Conservation (phyloP, 35 echinoderm and acorn worm genomes). For the Heliocidaris tuberculata region DNA sequence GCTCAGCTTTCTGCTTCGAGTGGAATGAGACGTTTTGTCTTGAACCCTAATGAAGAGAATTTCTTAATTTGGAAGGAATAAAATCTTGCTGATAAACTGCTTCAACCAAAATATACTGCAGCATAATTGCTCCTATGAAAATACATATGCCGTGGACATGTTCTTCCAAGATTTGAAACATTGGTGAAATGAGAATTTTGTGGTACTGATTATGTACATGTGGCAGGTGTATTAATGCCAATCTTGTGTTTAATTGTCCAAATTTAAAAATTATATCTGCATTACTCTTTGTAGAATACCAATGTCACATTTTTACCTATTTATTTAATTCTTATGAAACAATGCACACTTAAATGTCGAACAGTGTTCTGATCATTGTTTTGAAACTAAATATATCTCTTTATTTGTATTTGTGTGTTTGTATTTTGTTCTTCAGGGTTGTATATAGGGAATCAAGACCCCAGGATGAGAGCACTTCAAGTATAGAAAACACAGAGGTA, state of each 20-base stretch:
- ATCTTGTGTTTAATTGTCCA: no score
- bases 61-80: no score
- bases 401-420: neutral
- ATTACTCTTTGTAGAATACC: no score
- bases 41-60: neutral
- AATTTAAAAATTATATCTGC: no score
- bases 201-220: no score
- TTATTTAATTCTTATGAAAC: neutral
- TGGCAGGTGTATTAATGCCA: no score
- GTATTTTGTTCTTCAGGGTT: constrained; percentile 47
- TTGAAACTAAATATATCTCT: neutral
- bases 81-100: no score
- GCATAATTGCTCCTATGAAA: no score
- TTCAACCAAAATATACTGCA: no score
- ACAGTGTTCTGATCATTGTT: neutral
- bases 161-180: no score
- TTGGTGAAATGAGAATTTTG: no score
- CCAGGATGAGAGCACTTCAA: constrained; percentile 61
- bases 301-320: neutral
- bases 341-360: neutral
- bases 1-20: neutral
- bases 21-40: neutral
- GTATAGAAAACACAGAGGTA: constrained; percentile 76
- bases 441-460: constrained; percentile 79
- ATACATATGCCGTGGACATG: no score